Percentiles rank a stretch among this genome's conserved stretches.
phyloP scores from a whole-genome alignment of 2,888 invertebrate species.

The Drosophila vallismaia region DNA sequence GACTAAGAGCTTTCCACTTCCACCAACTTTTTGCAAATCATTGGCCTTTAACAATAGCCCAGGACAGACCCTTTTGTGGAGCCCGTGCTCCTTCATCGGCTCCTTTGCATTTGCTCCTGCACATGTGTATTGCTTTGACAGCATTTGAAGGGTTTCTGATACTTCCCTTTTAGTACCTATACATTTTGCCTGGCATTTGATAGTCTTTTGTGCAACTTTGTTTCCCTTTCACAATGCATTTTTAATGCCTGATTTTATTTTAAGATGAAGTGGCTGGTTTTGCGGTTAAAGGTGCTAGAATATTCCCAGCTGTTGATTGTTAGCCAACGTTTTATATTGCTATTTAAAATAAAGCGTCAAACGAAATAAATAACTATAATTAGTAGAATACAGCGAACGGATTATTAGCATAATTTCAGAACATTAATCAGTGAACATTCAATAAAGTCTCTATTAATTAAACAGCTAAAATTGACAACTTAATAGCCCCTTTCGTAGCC shows the following conservation, averaged over 20 bases:
- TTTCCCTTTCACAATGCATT: constrained; percentile 49
- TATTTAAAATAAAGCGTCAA: not conserved
- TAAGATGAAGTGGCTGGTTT: constrained; percentile 6
- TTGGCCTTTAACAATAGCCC: constrained; percentile 46
- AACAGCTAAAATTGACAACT: constrained; percentile 13
- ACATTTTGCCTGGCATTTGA: constrained; percentile 22
- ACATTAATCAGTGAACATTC: not conserved
- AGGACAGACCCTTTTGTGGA: constrained; percentile 18
- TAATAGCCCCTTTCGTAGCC: constrained; percentile 6
- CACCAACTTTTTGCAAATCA: constrained; percentile 47
- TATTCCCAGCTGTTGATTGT: constrained; percentile 4
- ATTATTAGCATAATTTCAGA: constrained; percentile 12
- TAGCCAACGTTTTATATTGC: not conserved
- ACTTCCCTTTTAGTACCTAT: constrained; percentile 27
- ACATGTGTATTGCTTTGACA: constrained; percentile 26
- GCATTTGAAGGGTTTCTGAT: constrained; percentile 26
- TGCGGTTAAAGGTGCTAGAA: not conserved
- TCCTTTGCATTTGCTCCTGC: constrained; percentile 28
- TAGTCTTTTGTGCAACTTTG: constrained; percentile 37
- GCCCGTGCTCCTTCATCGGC: constrained; percentile 25
- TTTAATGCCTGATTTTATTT: constrained; percentile 43
- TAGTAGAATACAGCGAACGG: constrained; percentile 3
- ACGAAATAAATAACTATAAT: constrained; percentile 6
- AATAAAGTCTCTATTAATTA: constrained; percentile 13
- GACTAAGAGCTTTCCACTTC: constrained; percentile 20